Evolutionary conservation across 2,888 invertebrate species (phyloP).

Genomic region (Hyalella azteca): DNA sequence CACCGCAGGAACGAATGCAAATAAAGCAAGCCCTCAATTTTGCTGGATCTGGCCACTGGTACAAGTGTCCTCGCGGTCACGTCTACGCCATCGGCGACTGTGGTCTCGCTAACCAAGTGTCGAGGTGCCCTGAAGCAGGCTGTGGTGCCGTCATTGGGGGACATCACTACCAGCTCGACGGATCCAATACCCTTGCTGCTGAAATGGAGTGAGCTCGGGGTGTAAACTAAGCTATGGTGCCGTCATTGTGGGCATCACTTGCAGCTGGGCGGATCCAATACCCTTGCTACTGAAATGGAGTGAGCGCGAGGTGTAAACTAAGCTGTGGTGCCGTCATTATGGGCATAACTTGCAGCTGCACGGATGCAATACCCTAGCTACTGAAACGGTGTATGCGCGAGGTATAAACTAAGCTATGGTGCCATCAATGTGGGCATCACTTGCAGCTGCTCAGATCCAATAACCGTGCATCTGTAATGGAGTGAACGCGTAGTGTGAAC

Average conservation of each 20-base stretch:
- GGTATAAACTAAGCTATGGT: slow-evolving; percentile 68
- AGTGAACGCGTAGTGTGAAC: too few species aligned
- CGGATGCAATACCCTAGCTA: slow-evolving; percentile 35
- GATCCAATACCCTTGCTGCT: slow-evolving; percentile 38
- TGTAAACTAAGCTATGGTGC: slow-evolving; percentile 68
- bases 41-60: slow-evolving; percentile 71
- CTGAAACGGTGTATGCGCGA: slow-evolving; percentile 47
- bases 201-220: too few species aligned
- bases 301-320: too few species aligned
- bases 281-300: slow-evolving; percentile 44
- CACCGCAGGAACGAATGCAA: slow-evolving; percentile 66
- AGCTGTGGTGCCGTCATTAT: slow-evolving; percentile 69
- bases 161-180: slow-evolving; percentile 2
- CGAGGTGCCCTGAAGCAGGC: slow-evolving; percentile 66
- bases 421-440: slow-evolving; percentile 67
- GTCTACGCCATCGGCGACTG: slow-evolving; percentile 73
- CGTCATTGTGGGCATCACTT: slow-evolving; percentile 66
- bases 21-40: slow-evolving; percentile 70
- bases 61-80: slow-evolving; percentile 75
- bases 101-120: slow-evolving; percentile 70
- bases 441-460: slow-evolving; percentile 37
- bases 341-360: slow-evolving; percentile 59
- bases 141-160: slow-evolving; percentile 69
- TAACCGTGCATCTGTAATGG: slow-evolving; percentile 42
- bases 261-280: slow-evolving; percentile 31